Conservation (phyloP, 2,888 invertebrate genomes). For the Operophtera brumata region DNA sequence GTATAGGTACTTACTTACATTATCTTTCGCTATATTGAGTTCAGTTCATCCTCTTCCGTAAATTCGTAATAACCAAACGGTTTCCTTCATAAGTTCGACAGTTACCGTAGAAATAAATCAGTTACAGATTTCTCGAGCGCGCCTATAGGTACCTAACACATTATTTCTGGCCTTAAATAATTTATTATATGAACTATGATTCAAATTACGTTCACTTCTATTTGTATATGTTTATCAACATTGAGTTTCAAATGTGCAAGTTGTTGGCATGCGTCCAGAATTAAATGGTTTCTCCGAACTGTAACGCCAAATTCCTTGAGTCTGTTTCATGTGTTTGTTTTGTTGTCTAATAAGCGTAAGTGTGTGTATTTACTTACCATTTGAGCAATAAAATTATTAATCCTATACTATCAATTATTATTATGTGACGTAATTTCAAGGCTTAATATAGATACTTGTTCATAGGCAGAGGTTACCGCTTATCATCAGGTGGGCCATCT, state of each 20-base stretch:
- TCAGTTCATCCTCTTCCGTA: not conserved
- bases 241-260: conserved; percentile 44
- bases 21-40: not conserved
- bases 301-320: conserved; percentile 51
- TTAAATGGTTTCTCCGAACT: conserved; percentile 59
- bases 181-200: conserved; percentile 17
- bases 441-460: too few species aligned
- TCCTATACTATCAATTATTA: too few species aligned
- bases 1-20: too few species aligned
- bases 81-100: not conserved
- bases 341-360: conserved; percentile 12
- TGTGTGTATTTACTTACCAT: too few species aligned
- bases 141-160: not conserved
- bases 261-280: conserved; percentile 57
- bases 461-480: too few species aligned
- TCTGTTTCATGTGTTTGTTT: conserved; percentile 35
- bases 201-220: conserved; percentile 28
- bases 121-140: not conserved
- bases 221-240: conserved; percentile 45
- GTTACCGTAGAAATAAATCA: not conserved
- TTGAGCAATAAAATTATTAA: too few species aligned
- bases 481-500: too few species aligned
- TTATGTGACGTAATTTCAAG: too few species aligned
- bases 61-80: not conserved
- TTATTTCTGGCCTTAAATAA: not conserved